Percentiles rank a stretch among this genome's conserved stretches.
phyloP scores from a whole-genome alignment of 2,888 invertebrate species.

The Patella caerulea region DNA sequence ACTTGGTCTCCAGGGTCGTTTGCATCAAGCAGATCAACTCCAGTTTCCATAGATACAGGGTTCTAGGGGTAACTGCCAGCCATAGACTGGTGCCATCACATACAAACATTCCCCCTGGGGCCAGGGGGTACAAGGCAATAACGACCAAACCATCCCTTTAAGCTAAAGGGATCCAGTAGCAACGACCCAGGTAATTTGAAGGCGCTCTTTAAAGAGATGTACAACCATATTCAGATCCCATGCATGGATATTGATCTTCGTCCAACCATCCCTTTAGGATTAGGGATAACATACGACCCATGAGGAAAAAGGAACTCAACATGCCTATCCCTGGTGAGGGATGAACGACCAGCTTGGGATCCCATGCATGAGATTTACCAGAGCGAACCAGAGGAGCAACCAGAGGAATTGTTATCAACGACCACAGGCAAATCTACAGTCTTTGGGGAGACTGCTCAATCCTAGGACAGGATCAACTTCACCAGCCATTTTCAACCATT shows the following conservation, averaged over 20 bases:
- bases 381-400: background rate
- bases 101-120: slow-evolving; percentile 7
- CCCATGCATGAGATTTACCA: background rate
- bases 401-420: background rate
- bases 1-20: background rate
- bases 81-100: background rate
- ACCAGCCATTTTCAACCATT: background rate
- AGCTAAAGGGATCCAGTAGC: background rate
- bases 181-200: background rate
- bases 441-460: too few species aligned
- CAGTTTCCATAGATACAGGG: background rate
- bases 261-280: too few species aligned
- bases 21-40: slow-evolving; percentile 2
- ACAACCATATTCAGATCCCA: too few species aligned
- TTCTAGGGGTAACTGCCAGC: background rate
- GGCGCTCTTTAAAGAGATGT: too few species aligned
- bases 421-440: background rate
- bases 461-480: too few species aligned
- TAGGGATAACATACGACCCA: too few species aligned
- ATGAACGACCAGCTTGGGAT: background rate
- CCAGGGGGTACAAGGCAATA: background rate
- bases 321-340: too few species aligned
- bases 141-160: background rate
- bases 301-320: too few species aligned
- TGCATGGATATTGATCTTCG: too few species aligned